Base-by-base conservation (phyloP, 1,140 invertebrate species). In the Globodera rostochiensis region DNA sequence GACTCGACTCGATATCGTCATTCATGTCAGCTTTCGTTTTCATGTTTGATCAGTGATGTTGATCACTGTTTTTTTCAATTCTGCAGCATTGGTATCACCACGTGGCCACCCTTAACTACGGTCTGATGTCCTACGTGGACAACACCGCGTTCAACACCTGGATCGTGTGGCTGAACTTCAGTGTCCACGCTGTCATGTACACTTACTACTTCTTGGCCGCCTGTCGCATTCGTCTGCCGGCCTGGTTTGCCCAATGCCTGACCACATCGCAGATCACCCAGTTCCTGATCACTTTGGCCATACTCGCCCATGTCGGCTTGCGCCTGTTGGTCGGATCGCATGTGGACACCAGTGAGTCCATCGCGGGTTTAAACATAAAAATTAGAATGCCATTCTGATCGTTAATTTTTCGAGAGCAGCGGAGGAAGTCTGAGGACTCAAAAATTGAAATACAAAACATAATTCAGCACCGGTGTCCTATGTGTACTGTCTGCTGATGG, bases 141-240 rank as follows among this genome's bases (percentile, higher is more conserved):
- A 95, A 96, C 91, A 96, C 95, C 15, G 94, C 96, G n/a, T 95
- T 95, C 7, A 97, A 95, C 66, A 92, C 95, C 66, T 98, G 97
- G 97, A 98, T 97, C 91, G 95, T 98, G 87, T 94, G 96, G 45
- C 97, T 99, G 94, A 98, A 99, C 91, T 98, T 96, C 91, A 94
- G 94, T 83, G 87, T 98, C 45, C 97, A 99, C 91, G 95, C 95
- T 80, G 92, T 97, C 84, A 99, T 99, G 97, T 99, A 99, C 91
- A 87, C 83, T 4, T 99, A 98, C 91, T 98, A 97, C 91, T 95
- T 95, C 0, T 91, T 97, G 9, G 93, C 94, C 84, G 95, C 96
- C 69, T 94, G 97, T 92, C 93, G 94, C 73, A 95, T 95, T 89
- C 93, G 92, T 83, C 93, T 96, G 67, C 96, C 96, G 19, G 87